Evolutionary conservation across 2,113 vertebrate species (phyloP).

Genomic region (Aegithalos caudatus): DNA sequence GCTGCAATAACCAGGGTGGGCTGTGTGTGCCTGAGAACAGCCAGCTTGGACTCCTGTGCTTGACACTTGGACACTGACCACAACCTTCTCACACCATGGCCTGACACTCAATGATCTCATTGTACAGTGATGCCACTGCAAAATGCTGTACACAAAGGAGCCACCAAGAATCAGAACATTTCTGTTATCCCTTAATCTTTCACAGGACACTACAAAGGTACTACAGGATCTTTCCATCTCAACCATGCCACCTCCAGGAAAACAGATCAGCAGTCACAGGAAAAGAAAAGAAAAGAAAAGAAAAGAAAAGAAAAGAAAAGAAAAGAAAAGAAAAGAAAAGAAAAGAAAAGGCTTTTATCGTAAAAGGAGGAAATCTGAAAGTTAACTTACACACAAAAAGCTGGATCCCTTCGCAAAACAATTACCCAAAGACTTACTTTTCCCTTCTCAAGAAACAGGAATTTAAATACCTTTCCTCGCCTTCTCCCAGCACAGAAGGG

Average conservation of each 20-base stretch:
- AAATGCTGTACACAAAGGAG: neutral
- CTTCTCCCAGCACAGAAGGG: neutral
- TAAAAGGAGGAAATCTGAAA: neutral
- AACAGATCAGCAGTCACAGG: neutral
- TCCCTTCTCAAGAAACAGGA: neutral
- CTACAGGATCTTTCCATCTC: neutral
- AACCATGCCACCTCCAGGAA: neutral
- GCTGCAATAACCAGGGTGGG: neutral
- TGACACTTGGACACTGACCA: too few relatives aligned
- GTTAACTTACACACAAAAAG: neutral
- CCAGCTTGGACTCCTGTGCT: neutral
- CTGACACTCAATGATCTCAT: neutral
- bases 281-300: neutral
- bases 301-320: too few relatives aligned
- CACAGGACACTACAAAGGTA: neutral
- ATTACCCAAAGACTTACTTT: neutral
- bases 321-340: neutral
- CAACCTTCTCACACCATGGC: rapidly evolving
- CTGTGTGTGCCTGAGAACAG: neutral
- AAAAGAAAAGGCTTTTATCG: neutral
- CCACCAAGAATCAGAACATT: neutral
- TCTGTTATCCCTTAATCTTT: neutral
- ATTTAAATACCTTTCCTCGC: neutral
- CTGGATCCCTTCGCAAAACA: neutral
- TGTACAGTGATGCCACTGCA: rapidly evolving